Conservation (phyloP, 2,888 invertebrate genomes). For the Patella depressa region DNA sequence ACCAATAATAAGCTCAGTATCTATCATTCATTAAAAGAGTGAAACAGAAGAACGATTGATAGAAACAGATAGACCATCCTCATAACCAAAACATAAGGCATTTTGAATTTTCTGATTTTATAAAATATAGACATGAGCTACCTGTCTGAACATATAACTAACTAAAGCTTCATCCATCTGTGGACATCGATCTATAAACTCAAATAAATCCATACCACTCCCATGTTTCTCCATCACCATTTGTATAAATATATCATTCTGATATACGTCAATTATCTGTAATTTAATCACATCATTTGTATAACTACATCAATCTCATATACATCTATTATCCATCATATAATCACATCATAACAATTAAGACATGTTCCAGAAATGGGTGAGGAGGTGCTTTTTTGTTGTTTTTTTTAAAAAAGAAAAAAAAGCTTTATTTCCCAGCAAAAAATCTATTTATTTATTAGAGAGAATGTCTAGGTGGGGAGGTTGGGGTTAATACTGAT, state of each 20-base stretch:
- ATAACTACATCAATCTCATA: constrained; percentile 81
- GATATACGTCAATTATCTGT: constrained; percentile 78
- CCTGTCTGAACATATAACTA: constrained; percentile 82
- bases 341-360: background rate
- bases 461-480: no score
- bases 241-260: constrained; percentile 80
- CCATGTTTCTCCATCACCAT: constrained; percentile 86
- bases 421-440: no score
- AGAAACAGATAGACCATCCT: no score
- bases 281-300: constrained; percentile 54
- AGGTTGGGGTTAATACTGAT: no score
- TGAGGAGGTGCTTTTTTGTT: no score
- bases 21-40: no score
- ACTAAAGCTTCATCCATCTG: constrained; percentile 79
- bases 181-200: constrained; percentile 82
- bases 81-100: no score
- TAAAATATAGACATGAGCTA: constrained; percentile 49
- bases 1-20: no score
- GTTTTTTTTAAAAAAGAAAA: no score
- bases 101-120: background rate
- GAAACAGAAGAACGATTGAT: no score
- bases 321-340: constrained; percentile 76
- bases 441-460: no score
- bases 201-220: constrained; percentile 83
- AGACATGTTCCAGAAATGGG: no score